phyloP scores from a whole-genome alignment of 2,888 invertebrate genomes.

The Theretra japonica region DNA sequence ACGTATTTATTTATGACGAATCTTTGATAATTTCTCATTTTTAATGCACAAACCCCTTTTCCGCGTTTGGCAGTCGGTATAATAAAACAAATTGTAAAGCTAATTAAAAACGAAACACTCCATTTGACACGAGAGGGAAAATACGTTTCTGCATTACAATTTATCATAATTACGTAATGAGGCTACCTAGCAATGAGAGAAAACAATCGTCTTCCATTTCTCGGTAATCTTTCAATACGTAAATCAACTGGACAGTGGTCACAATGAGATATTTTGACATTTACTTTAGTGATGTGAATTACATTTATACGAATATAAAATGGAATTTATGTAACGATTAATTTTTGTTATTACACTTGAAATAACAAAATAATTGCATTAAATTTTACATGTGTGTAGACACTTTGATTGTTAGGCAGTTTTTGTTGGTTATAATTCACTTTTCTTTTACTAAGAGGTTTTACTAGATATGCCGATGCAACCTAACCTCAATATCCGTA shows the following conservation, averaged over 20 bases:
- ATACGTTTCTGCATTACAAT: not conserved
- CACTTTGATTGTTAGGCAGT: too few relatives aligned
- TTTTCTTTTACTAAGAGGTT: too few relatives aligned
- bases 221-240: not conserved
- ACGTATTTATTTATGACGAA: too few relatives aligned
- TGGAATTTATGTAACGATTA: not conserved
- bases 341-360: too few relatives aligned
- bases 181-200: not conserved
- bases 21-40: too few relatives aligned
- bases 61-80: not conserved
- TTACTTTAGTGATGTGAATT: constrained; percentile 4
- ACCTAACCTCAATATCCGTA: too few relatives aligned
- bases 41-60: too few relatives aligned
- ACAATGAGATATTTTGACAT: not conserved
- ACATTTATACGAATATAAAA: not conserved
- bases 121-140: not conserved
- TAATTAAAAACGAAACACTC: not conserved
- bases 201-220: not conserved
- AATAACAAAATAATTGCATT: too few relatives aligned
- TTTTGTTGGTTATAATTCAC: too few relatives aligned
- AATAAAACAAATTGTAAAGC: not conserved
- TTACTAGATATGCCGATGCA: too few relatives aligned
- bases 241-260: constrained; percentile 8
- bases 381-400: not conserved
- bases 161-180: constrained; percentile 2